phyloP scores from a whole-genome alignment of 2,797 vertebrate genomes.

The Cercopithecus diana region DNA sequence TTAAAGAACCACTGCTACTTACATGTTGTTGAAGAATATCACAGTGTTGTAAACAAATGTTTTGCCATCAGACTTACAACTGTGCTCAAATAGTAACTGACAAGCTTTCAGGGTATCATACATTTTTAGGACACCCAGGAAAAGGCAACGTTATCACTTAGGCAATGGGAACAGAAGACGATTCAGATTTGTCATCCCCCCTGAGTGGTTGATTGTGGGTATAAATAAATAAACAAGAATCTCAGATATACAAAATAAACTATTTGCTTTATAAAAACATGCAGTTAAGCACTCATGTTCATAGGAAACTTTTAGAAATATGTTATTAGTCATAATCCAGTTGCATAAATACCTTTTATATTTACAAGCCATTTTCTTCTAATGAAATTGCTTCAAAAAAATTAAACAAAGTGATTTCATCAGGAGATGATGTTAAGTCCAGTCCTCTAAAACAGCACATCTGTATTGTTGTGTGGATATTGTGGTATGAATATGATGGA shows the following conservation, averaged over 20 bases:
- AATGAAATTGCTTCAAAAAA: constrained; percentile 43
- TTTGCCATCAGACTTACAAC: not conserved
- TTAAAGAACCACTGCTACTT: not conserved
- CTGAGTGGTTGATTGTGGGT: not conserved
- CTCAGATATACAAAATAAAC: not conserved
- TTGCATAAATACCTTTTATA: not conserved
- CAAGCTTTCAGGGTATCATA: not conserved
- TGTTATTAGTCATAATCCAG: not conserved
- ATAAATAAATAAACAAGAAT: not conserved
- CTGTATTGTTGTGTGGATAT: not conserved
- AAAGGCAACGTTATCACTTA: not conserved
- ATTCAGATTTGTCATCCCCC: not conserved
- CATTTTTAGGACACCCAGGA: not conserved
- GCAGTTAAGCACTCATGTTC: not conserved
- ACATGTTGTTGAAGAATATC: constrained; percentile 27
- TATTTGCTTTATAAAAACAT: constrained; percentile 31
- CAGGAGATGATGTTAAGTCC: not conserved
- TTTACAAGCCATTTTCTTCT: constrained; percentile 31
- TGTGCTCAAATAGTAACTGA: not conserved
- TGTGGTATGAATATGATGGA: not conserved
- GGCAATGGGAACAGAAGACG: not conserved
- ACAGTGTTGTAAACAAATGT: not conserved
- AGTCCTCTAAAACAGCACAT: not conserved
- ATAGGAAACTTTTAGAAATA: constrained; percentile 45
- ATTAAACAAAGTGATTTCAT: not conserved